A percentile compares a stretch with the other conserved stretches of the same genome.
Conservation (phyloP, 2,113 vertebrate genomes). For the Platysternon megacephalum region DNA sequence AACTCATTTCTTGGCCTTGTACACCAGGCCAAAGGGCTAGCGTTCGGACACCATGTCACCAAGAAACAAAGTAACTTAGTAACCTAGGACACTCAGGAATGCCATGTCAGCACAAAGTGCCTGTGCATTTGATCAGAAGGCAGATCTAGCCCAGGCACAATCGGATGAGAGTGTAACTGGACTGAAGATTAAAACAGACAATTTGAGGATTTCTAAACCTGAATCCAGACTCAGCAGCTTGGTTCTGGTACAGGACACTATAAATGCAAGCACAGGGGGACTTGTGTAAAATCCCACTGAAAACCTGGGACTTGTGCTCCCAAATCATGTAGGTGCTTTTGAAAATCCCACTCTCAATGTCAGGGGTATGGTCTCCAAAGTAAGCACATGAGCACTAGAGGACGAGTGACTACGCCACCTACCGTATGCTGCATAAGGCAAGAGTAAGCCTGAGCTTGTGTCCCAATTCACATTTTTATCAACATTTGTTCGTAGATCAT, state of each 20-base stretch:
- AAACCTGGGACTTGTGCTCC: background rate
- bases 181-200: background rate
- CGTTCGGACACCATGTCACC: background rate
- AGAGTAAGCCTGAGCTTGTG: background rate
- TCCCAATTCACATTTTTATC: background rate
- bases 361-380: background rate
- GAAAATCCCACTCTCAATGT: background rate
- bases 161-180: background rate
- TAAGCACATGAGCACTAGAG: background rate
- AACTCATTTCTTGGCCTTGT: background rate
- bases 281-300: background rate
- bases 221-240: background rate
- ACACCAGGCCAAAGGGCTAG: background rate
- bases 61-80: background rate
- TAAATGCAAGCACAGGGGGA: background rate
- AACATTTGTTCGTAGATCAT: background rate
- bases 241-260: background rate
- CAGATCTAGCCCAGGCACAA: background rate
- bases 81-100: background rate
- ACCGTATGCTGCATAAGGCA: background rate
- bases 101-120: background rate
- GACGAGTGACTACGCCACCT: conserved; percentile 11
- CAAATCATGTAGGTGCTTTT: rapidly evolving
- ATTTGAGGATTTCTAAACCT: background rate
- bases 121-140: background rate